These are phyloP conservation scores for Glareola pratincola DNA, from an alignment of 2,113 vertebrate species.

Conservation along the genomic window DNA sequence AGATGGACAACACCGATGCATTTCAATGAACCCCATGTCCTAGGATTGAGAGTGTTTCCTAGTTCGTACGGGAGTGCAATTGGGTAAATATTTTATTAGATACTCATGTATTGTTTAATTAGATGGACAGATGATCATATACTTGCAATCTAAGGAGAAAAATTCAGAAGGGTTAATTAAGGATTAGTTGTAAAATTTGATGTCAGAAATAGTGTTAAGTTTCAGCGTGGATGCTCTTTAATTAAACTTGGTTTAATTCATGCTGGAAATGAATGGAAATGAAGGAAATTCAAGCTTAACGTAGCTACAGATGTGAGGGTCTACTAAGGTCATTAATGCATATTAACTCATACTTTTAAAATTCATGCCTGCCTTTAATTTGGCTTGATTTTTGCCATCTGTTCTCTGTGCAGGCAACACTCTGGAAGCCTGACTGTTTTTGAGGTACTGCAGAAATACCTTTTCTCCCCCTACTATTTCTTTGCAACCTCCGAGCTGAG, in stretches of 20 bases:
- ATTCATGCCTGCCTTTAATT: neutral
- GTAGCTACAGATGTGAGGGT: neutral
- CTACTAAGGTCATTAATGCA: neutral
- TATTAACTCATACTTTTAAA: neutral
- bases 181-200: neutral
- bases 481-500: rapidly evolving
- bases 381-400: neutral
- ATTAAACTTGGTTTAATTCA: neutral
- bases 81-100: neutral
- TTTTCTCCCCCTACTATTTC: rapidly evolving
- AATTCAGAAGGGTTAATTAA: neutral
- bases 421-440: neutral
- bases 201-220: neutral
- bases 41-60: neutral
- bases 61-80: neutral
- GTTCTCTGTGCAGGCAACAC: neutral
- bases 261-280: neutral
- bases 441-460: neutral
- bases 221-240: neutral
- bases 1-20: neutral
- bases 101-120: neutral
- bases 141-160: neutral
- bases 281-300: neutral
- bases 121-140: neutral
- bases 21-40: neutral